Conservation (phyloP, 2,888 invertebrate species). For the Julus scandinavius region DNA sequence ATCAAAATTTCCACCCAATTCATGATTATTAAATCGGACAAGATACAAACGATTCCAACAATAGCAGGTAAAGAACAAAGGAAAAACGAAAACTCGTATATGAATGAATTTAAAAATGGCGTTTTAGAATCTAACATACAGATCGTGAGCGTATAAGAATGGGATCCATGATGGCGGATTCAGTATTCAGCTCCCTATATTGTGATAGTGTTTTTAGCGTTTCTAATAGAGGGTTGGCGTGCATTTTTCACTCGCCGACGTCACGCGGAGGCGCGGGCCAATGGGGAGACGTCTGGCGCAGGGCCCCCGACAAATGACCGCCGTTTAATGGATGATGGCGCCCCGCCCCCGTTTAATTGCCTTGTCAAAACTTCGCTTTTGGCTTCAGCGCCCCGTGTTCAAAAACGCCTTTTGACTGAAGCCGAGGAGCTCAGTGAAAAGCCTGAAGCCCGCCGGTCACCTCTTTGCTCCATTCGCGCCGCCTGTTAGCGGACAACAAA, state of each 20-base stretch:
- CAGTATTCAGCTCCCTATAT: neutral
- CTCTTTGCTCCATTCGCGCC: neutral
- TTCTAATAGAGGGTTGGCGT: neutral
- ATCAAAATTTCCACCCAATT: too few relatives aligned
- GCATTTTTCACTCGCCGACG: neutral
- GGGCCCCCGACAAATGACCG: conserved; percentile 40
- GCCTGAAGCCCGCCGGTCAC: neutral
- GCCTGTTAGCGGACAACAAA: neutral
- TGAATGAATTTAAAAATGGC: neutral
- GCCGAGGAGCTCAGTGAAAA: neutral
- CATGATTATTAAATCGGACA: too few relatives aligned
- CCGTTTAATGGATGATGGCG: conserved; percentile 50
- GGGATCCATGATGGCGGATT: neutral
- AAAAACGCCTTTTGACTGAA: neutral
- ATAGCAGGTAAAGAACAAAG: too few relatives aligned
- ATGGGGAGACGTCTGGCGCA: neutral
- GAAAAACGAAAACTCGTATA: too few relatives aligned
- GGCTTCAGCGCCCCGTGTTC: neutral
- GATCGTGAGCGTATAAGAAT: neutral
- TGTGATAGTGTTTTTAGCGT: conserved; percentile 10
- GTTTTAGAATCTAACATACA: neutral
- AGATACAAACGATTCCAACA: too few relatives aligned
- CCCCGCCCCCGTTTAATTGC: conserved; percentile 53
- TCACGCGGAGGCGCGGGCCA: neutral
- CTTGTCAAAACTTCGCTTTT: conserved; percentile 38